phyloP scores from a whole-genome alignment of 2,113 vertebrate genomes.

The Sciurus niger region DNA sequence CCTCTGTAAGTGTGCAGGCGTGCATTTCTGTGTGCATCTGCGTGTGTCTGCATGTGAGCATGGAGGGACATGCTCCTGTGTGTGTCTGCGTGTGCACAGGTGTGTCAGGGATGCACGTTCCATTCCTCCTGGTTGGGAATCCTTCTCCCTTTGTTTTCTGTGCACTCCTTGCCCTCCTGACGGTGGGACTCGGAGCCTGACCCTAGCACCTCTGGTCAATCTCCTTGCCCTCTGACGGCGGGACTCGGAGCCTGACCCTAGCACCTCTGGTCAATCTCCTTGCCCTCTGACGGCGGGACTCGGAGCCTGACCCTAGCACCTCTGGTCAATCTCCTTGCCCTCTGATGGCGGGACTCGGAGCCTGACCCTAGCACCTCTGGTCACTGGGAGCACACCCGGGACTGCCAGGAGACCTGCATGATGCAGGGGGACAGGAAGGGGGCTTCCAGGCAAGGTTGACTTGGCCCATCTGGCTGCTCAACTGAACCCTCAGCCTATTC shows the following conservation, averaged over 20 bases:
- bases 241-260: fast-evolving
- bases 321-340: background rate
- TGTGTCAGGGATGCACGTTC: background rate
- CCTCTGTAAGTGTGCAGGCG: background rate
- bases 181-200: fast-evolving
- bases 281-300: background rate
- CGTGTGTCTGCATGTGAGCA: background rate
- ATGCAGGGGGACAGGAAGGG: fast-evolving
- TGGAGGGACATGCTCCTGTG: background rate
- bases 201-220: no score
- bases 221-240: fast-evolving
- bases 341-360: fast-evolving
- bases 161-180: background rate
- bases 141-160: no score
- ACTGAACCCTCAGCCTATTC: background rate
- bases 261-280: no score
- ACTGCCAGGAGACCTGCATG: no score
- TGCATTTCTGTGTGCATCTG: background rate
- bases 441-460: background rate
- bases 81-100: fast-evolving
- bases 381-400: fast-evolving
- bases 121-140: no score
- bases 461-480: no score
- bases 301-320: no score
- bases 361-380: no score